These are phyloP conservation scores for Petrosia ficiformis DNA, from an alignment of 37 sponge, comb jelly and placozoan genomes.

Conservation along the genomic window DNA sequence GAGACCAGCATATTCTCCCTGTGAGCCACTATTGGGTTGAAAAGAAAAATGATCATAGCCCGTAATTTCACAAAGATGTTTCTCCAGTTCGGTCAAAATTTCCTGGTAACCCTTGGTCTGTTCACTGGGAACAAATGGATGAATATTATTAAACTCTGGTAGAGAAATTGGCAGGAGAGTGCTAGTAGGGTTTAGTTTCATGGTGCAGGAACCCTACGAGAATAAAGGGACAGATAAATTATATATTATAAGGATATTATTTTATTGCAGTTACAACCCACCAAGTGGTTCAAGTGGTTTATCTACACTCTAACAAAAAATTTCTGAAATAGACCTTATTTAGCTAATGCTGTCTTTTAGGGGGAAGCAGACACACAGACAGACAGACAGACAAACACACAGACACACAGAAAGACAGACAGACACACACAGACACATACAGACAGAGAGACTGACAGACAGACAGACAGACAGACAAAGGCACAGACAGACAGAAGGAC, in stretches of 20 bases:
- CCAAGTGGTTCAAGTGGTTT: not conserved
- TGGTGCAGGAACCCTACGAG: no score
- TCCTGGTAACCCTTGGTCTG: no score
- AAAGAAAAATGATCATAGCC: no score
- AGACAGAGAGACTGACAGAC: slow-evolving; percentile 1
- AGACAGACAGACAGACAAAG: slow-evolving; percentile 1
- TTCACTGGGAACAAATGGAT: no score
- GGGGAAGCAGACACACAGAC: slow-evolving; percentile 7
- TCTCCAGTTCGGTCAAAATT: no score
- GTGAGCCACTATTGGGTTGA: no score
- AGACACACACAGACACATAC: not conserved
- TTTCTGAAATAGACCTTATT: not conserved
- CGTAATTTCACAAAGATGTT: no score
- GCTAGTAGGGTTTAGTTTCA: no score
- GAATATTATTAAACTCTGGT: no score
- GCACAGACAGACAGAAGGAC: not conserved
- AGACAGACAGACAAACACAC: not conserved
- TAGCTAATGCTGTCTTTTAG: no score
- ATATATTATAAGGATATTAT: not conserved
- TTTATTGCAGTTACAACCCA: not conserved
- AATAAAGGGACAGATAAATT: not conserved
- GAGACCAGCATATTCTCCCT: no score
- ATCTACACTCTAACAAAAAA: not conserved
- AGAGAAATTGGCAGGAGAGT: no score
- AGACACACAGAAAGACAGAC: slow-evolving; percentile 1